Evolutionary conservation across 1,140 invertebrate genomes (phyloP).

Genomic region (Armadillidium nasatum): DNA sequence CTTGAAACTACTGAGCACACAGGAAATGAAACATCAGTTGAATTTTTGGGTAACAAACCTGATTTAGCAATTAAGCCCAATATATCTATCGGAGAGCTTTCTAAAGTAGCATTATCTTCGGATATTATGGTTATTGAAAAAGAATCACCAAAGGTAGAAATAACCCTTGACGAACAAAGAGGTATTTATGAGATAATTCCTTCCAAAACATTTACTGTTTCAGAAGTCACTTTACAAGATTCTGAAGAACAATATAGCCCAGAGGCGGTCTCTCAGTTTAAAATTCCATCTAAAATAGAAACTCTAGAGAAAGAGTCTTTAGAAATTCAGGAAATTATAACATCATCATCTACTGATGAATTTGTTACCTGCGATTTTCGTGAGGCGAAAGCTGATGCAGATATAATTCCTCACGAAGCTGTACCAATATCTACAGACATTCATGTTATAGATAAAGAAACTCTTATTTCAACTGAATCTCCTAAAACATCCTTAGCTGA

Average conservation of each 20-base stretch:
- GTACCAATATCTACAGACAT: background rate
- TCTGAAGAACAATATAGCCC: background rate
- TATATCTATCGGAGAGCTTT: slow-evolving; percentile 28
- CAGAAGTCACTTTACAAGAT: background rate
- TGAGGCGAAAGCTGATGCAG: background rate
- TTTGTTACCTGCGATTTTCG: background rate
- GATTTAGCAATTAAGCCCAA: slow-evolving; percentile 27
- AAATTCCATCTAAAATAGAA: background rate
- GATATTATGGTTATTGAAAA: slow-evolving; percentile 33
- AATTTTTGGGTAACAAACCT: background rate
- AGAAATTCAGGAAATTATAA: background rate
- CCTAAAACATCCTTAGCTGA: too few species aligned
- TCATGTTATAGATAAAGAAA: too few species aligned
- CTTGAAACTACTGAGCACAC: slow-evolving; percentile 21
- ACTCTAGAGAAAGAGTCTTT: background rate
- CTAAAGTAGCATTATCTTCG: slow-evolving; percentile 34
- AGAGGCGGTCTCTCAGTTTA: slow-evolving; percentile 1
- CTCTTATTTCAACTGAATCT: too few species aligned
- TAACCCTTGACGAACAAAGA: slow-evolving; percentile 15
- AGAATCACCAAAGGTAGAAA: slow-evolving; percentile 46
- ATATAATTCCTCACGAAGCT: background rate
- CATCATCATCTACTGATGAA: background rate
- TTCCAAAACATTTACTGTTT: background rate
- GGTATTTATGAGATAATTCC: background rate
- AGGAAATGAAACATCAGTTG: slow-evolving; percentile 31